Base-by-base conservation (phyloP, 2,797 vertebrate genomes). In the Scyliorhinus canicula region DNA sequence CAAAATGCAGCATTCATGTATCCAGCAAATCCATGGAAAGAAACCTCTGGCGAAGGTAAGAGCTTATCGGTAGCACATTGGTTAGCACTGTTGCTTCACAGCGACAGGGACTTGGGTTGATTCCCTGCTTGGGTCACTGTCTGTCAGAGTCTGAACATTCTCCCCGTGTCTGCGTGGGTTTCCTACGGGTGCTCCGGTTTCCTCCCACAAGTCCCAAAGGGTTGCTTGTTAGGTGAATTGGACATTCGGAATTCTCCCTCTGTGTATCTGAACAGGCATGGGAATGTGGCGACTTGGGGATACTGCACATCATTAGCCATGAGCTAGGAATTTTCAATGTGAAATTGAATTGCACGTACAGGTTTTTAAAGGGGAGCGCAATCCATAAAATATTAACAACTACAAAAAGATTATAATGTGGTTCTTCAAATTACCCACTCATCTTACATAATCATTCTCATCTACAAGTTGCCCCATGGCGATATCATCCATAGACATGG, bases 1-100 rank as follows among this genome's bases (percentile, higher is more conserved):
- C 98, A 99, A 97, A 99, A 99, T 4, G 99, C 99, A 95, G 99
- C 98, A 1, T 99, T 99, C 97, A 99, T 99, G 99, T 99, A 99
- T 96, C 99, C 99, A 16, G 98, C 98, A 63, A 98, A 98, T 77
- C 99, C 99, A 88, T 99, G 99, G 99, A 99, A 98, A 96, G 99
- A 99, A 96, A 99, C 99, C 96, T 99, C 99, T 82, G 96, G 98
- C 95, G 79, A 95, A 84, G 95, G 95, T 95, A 95, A 50, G 40
- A 21, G n/a, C 24, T 35, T 35, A 94, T 65, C 47, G n/a, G n/a
- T n/a, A n/a, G n/a, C n/a, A n/a, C n/a, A n/a, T n/a, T n/a, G n/a
- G n/a, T n/a, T n/a, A n/a, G n/a, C n/a, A n/a, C n/a, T n/a, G n/a
- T n/a, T n/a, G n/a, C n/a, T n/a, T n/a, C n/a, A n/a, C n/a, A n/a